Conservation (phyloP, 2,888 invertebrate species). For the Drosophila planitibia region DNA sequence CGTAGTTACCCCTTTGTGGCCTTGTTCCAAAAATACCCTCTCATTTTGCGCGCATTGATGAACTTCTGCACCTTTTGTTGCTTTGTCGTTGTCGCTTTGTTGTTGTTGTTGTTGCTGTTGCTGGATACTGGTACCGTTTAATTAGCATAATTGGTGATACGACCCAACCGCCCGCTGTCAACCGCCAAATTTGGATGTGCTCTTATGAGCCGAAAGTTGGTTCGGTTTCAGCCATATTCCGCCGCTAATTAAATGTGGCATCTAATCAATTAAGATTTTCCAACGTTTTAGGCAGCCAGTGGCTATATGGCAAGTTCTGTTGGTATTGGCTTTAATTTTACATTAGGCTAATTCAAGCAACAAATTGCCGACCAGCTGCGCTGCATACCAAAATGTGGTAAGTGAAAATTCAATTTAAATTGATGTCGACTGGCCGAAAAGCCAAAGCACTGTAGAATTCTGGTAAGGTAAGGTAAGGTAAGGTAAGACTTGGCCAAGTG, state of each 20-base stretch:
- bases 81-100: background rate
- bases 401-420: constrained; percentile 84
- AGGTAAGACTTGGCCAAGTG: constrained; percentile 49
- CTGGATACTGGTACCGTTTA: constrained; percentile 49
- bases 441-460: constrained; percentile 42
- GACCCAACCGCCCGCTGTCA: constrained; percentile 7
- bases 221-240: constrained; percentile 36
- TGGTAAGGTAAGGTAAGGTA: background rate
- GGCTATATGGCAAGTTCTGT: constrained; percentile 14
- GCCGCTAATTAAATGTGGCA: constrained; percentile 71
- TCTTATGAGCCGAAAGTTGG: constrained; percentile 17
- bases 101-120: constrained; percentile 7
- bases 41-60: constrained; percentile 73
- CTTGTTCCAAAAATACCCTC: constrained; percentile 56
- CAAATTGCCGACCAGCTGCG: constrained; percentile 77
- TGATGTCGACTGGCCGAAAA: constrained; percentile 68
- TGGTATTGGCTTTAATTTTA: constrained; percentile 65
- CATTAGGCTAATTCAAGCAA: constrained; percentile 81
- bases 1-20: constrained; percentile 14
- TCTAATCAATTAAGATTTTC: constrained; percentile 71
- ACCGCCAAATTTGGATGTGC: constrained; percentile 41
- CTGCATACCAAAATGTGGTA: constrained; percentile 72
- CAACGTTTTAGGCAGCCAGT: constrained; percentile 36
- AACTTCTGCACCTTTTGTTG: constrained; percentile 34
- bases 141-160: constrained; percentile 78